Conservation (phyloP, 2,888 invertebrate species). For the Caenorhabditis virilis region DNA sequence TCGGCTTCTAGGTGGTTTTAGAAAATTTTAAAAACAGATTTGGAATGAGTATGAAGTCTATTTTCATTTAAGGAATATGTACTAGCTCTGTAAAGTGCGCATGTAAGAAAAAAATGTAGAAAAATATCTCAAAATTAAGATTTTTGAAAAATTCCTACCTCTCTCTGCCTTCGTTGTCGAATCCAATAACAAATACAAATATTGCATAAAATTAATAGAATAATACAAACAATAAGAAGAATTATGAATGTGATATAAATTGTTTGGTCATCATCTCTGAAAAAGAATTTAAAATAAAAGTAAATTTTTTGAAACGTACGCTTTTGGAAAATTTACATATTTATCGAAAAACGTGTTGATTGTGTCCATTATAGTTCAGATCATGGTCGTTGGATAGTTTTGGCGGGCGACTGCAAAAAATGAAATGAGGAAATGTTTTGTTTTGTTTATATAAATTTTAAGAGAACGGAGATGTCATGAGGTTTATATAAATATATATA, state of each 20-base stretch:
- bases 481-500: too few species aligned
- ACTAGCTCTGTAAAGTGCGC: not conserved
- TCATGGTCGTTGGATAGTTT: too few species aligned
- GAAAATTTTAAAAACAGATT: too few species aligned
- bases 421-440: too few species aligned
- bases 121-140: not conserved
- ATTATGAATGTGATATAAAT: slow-evolving; percentile 26
- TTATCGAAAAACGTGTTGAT: slow-evolving; percentile 33
- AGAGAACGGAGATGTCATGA: too few species aligned
- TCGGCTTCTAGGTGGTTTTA: too few species aligned
- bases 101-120: not conserved
- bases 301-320: not conserved
- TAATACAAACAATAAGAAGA: slow-evolving; percentile 16
- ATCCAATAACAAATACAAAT: slow-evolving; percentile 34
- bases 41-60: too few species aligned
- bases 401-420: too few species aligned
- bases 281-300: slow-evolving; percentile 4
- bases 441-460: too few species aligned
- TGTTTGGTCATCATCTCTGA: slow-evolving; percentile 16
- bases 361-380: slow-evolving; percentile 35
- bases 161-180: slow-evolving; percentile 14
- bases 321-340: slow-evolving; percentile 37
- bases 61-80: too few species aligned
- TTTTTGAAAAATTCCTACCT: slow-evolving; percentile 11
- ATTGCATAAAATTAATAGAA: slow-evolving; percentile 26